A percentile compares a stretch with the other conserved stretches of the same genome.
Conservation (phyloP, 2,888 invertebrate genomes). For the Trachelus iudaicus region DNA sequence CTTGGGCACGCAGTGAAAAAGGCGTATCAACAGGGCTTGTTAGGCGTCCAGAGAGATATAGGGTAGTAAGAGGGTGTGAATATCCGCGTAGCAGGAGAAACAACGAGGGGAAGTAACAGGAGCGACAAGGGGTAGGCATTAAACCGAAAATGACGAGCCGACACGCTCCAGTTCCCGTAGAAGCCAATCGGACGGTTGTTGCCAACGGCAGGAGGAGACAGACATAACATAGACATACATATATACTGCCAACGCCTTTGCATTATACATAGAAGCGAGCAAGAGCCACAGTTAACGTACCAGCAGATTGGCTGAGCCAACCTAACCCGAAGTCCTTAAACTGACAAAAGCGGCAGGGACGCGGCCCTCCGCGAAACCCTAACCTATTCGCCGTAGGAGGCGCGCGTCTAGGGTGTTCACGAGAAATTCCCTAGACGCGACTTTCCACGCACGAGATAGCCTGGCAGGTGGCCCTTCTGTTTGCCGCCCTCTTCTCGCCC, state of each 20-base stretch:
- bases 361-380: neutral
- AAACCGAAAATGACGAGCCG: neutral
- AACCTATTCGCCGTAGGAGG: neutral
- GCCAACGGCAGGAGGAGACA: neutral
- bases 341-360: neutral
- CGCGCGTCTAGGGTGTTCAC: neutral
- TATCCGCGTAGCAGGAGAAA: neutral
- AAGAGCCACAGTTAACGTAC: neutral
- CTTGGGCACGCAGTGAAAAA: slow-evolving; percentile 8
- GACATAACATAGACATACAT: neutral
- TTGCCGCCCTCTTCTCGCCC: neutral
- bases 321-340: neutral
- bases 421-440: slow-evolving; percentile 28
- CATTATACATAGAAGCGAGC: neutral
- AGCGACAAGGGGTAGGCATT: neutral
- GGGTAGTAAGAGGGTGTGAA: neutral
- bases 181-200: too few relatives aligned
- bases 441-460: neutral
- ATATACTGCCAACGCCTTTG: neutral
- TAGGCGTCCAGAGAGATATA: neutral
- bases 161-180: slow-evolving; percentile 8
- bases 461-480: neutral
- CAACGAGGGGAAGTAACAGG: neutral
- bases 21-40: neutral
- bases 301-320: neutral